Evolutionary conservation across 2,113 vertebrate genomes (phyloP), one percentile per base, ranked within the genome.

Genomic region (Lagopus leucura): DNA sequence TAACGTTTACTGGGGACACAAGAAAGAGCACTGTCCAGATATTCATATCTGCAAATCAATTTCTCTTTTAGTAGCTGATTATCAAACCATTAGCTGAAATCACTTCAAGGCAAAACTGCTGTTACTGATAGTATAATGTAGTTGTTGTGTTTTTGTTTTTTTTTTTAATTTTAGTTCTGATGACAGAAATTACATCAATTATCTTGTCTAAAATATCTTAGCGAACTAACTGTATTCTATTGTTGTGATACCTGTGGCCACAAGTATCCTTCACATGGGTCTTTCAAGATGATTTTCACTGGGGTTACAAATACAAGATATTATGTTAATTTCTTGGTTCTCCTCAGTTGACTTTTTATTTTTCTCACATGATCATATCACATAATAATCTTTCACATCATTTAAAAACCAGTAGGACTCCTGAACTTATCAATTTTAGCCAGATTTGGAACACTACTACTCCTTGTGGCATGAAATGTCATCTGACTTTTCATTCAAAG

Each of bases 21-120:
- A 2, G 7, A 18, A 10, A 88, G 27, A 71, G 48, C 19, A 55
- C 18, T 57, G 15, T 71, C 57, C 14, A 32, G 45, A 18, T 78
- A 67, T 86, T 66, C 50, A 50, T 47, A 38, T 16, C 24, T 60
- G 5, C 0, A 0, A 57, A 69, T 52, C 0, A 0, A 55, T 86
- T 67, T 72, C 32, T 34, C 22, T 69, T 83, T 85, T 43, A 85
- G 24, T 76, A 73, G 8, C 5, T 64, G 63, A 55, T 84, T 86
- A 79, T 27, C 27, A 85, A 84, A 57, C 4, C 20, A 42, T 87
- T 65, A 78, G 10, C 13, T 87, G 58, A 94, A 91, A 65, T 47
- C 11, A 80, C 32, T 36, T 88, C 18, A 54, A n/a, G 15, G 13
- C 21, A 82, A 71, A 89, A 12, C 4, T 34, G 16, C 2, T 2